phyloP scores from a whole-genome alignment of 2,113 vertebrate species.

The Microtus montanus region DNA sequence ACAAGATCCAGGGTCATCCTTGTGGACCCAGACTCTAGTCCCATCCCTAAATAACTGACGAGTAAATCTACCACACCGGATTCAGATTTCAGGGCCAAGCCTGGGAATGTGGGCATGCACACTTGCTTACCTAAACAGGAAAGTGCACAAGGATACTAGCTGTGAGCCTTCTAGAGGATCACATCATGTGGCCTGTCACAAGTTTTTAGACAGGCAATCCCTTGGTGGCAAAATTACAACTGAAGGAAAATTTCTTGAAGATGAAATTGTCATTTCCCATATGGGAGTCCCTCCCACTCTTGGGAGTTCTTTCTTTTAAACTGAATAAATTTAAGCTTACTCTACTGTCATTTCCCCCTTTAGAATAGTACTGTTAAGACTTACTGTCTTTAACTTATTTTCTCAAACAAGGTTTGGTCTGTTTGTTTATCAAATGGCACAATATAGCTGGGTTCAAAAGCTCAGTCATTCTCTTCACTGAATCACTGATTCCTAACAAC shows the following conservation, averaged over 20 bases:
- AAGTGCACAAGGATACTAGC: not conserved
- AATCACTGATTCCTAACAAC: slow-evolving; percentile 20
- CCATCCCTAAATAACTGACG: not conserved
- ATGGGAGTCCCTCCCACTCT: not conserved
- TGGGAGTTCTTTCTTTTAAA: not conserved
- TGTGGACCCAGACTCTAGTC: not conserved
- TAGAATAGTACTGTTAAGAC: slow-evolving; percentile 13
- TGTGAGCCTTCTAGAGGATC: not conserved
- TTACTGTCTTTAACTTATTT: slow-evolving; percentile 48
- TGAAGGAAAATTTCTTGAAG: not conserved
- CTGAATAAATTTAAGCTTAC: not conserved
- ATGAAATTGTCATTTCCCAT: not conserved
- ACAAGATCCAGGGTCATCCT: not conserved
- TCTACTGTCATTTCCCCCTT: not conserved
- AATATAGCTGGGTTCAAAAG: slow-evolving; percentile 18
- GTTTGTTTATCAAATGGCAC: slow-evolving; percentile 46
- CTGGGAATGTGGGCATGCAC: not conserved
- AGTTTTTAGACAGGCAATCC: not conserved
- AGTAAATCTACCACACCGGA: not conserved
- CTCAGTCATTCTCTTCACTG: not conserved
- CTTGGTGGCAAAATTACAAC: slow-evolving; percentile 34
- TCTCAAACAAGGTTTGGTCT: slow-evolving; percentile 3
- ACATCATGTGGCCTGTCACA: not conserved
- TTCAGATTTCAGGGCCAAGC: not conserved
- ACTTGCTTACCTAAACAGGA: not conserved